phyloP scores from a whole-genome alignment of 1,140 invertebrate genomes.

The Subanguina moxae region DNA sequence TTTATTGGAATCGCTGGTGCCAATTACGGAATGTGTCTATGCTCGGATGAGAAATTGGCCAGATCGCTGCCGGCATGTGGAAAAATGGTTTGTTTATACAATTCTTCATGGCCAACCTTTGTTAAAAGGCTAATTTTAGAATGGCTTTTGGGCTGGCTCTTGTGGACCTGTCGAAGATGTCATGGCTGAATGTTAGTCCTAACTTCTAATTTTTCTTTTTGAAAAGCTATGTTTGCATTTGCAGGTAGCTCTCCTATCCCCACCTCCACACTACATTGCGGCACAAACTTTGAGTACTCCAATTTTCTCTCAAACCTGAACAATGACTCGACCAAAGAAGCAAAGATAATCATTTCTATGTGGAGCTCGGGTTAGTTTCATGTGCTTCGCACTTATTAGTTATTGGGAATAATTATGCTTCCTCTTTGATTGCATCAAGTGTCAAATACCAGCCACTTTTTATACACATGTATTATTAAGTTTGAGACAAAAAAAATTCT shows the following conservation, averaged over 20 bases:
- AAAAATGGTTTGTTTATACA: slow-evolving; percentile 17
- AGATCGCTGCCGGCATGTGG: slow-evolving; percentile 11
- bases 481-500: no score
- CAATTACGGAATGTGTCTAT: slow-evolving; percentile 29
- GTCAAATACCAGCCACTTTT: no score
- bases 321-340: slow-evolving; percentile 3
- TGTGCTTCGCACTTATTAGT: no score
- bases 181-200: neutral
- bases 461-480: no score
- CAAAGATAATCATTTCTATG: neutral
- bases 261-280: neutral
- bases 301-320: neutral
- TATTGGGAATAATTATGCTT: no score
- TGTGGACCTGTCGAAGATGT: neutral
- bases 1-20: slow-evolving; percentile 32
- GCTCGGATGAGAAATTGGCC: slow-evolving; percentile 9
- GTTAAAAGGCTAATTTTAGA: neutral
- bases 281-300: neutral
- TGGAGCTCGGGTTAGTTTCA: neutral
- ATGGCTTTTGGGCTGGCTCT: neutral
- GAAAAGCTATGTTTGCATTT: no score
- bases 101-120: neutral
- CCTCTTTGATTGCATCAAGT: no score
- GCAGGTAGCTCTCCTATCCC: neutral
- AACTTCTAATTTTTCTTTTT: no score